Base-by-base conservation (phyloP, 2,797 vertebrate species). In the Epinephelus malabaricus region DNA sequence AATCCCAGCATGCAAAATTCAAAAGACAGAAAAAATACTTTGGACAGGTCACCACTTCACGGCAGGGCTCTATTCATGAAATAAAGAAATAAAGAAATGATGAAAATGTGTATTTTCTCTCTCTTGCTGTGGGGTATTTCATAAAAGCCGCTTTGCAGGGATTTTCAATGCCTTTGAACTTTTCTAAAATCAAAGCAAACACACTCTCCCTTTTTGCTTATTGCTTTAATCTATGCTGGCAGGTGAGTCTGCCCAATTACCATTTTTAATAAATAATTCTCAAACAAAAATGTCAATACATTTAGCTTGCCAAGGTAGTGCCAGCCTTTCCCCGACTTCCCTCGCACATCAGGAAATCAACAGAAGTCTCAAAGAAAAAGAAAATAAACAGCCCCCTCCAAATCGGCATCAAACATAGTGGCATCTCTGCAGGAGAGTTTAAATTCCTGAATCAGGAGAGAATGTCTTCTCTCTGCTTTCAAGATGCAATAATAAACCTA, bases 151-250 rank as follows among this genome's bases (percentile, higher is more conserved):
- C 69, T 87, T 69, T 75, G 61, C 19, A 63, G 65, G 50, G 56
- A 73, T 78, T 83, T 77, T 25, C 15, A 30, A 25, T 12, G 27
- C 58, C 72, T 83, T 85, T 86, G 69, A 88, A 78, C 62, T 66
- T 75, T 67, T 61, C 38, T 18, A 23, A 78, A 83, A 79, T 79
- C 73, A 77, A 86, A 86, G 55, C 40, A 68, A 70, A 79, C 60
- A 54, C 40, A 60, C 34, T 43, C 21, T 79, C 15, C 45, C 3
- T 56, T 38, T 77, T 54, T 74, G 54, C 45, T 46, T 58, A 46
- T 59, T 74, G 56, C 66, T 77, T 63, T 86, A 84, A 86, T 85
- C 64, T 69, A 73, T 66, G 63, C 51, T 74, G 65, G 60, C 71
- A 87, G 55, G 65, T 82, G 19, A 69, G 17, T 51, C 66, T 21